Conservation (phyloP, 2,113 vertebrate species). For the Ictalurus furcatus region DNA sequence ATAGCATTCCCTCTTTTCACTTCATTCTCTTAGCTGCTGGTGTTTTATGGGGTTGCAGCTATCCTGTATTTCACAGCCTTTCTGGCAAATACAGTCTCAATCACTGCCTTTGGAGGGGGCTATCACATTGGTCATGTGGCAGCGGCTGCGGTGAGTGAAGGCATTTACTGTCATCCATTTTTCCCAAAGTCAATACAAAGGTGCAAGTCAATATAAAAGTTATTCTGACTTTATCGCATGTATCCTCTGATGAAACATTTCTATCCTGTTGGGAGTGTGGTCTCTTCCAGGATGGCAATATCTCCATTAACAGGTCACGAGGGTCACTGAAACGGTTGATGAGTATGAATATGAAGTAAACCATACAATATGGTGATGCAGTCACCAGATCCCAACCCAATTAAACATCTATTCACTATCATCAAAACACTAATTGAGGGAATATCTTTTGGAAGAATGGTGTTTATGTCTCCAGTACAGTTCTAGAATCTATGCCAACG, state of each 20-base stretch:
- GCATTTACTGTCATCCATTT: background rate
- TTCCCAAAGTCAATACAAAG: background rate
- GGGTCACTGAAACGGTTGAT: background rate
- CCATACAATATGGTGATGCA: background rate
- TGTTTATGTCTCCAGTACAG: background rate
- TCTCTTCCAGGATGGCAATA: background rate
- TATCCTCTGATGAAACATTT: too few species aligned
- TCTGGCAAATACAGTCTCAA: conserved; percentile 68
- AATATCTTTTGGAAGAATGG: background rate
- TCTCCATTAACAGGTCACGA: background rate
- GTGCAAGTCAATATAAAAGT: background rate
- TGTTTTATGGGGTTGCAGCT: conserved; percentile 70
- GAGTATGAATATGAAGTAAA: background rate
- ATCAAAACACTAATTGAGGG: background rate
- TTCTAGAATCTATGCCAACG: background rate
- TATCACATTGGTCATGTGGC: conserved; percentile 69
- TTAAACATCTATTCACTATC: background rate
- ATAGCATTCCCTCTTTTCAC: background rate
- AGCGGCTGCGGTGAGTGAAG: conserved; percentile 80
- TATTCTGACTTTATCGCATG: background rate
- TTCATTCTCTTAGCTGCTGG: conserved; percentile 75
- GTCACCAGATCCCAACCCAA: background rate
- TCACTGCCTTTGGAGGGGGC: background rate
- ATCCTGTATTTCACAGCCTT: conserved; percentile 85
- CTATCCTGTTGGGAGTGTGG: background rate